These are phyloP conservation scores for Taeniopygia guttata DNA, from an alignment of 2,797 vertebrate species.

Conservation along the genomic window DNA sequence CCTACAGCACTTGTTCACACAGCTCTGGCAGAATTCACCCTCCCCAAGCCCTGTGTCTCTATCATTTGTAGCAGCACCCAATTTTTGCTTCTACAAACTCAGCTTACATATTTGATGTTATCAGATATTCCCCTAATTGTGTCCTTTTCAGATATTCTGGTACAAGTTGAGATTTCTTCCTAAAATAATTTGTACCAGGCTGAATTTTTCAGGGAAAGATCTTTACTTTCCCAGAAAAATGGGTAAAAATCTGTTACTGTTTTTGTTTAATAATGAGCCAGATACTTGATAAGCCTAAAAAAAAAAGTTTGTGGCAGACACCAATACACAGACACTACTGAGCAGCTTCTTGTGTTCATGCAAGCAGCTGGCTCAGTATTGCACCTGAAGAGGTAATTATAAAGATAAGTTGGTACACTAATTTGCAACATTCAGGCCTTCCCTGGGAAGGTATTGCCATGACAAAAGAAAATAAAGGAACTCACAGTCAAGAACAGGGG, in stretches of 20 bases:
- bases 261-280: not conserved
- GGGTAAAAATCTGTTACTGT: not conserved
- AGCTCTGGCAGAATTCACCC: not conserved
- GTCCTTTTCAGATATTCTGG: not conserved
- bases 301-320: not conserved
- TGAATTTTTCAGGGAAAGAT: not conserved
- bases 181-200: not conserved
- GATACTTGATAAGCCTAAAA: not conserved
- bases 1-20: not conserved
- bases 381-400: conserved; percentile 71
- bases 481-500: conserved; percentile 55
- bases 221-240: not conserved
- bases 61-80: not conserved
- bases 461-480: conserved; percentile 66
- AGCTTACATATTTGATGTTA: not conserved
- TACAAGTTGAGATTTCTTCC: not conserved
- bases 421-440: conserved; percentile 67
- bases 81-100: not conserved
- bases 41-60: not conserved
- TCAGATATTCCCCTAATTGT: not conserved
- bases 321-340: not conserved
- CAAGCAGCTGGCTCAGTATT: conserved; percentile 50
- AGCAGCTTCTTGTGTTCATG: conserved; percentile 2
- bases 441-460: conserved; percentile 65
- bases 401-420: conserved; percentile 61